These are phyloP conservation scores for Callospermophilus lateralis DNA, from an alignment of 2,113 vertebrate genomes.

Conservation along the genomic window DNA sequence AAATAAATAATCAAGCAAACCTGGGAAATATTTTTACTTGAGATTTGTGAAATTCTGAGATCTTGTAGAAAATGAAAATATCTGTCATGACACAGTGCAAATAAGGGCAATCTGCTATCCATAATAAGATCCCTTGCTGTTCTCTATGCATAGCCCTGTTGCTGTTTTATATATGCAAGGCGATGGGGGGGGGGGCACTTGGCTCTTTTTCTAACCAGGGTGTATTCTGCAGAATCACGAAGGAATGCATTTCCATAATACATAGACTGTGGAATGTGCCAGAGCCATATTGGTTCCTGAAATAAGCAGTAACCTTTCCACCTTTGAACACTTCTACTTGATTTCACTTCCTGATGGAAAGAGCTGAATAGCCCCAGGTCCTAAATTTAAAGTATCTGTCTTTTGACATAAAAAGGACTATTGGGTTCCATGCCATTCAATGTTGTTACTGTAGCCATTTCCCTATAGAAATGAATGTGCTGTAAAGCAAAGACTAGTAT, in stretches of 20 bases:
- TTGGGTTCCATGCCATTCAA: not conserved
- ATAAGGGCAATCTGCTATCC: no score
- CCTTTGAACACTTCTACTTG: not conserved
- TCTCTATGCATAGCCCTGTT: not conserved
- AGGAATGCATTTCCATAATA: not conserved
- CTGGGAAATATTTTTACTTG: slow-evolving; percentile 36
- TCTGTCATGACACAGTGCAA: not conserved
- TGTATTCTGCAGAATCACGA: not conserved
- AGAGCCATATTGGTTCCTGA: not conserved
- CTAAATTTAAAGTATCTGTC: not conserved
- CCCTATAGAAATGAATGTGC: not conserved
- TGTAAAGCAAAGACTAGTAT: not conserved
- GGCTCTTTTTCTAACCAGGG: not conserved
- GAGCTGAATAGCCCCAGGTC: not conserved
- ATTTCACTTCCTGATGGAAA: not conserved
- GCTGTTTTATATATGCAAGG: not conserved
- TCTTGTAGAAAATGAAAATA: not conserved
- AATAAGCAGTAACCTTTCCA: not conserved
- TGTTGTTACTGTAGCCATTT: not conserved
- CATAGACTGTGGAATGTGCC: rapidly evolving
- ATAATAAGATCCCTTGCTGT: not conserved
- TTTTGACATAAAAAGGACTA: not conserved
- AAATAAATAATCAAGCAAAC: not conserved
- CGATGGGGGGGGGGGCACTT: rapidly evolving
- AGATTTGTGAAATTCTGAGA: not conserved